Evolutionary conservation across 2,113 vertebrate species (phyloP), one percentile per base, ranked within the genome.

Genomic region (Neolamprologus devosi): DNA sequence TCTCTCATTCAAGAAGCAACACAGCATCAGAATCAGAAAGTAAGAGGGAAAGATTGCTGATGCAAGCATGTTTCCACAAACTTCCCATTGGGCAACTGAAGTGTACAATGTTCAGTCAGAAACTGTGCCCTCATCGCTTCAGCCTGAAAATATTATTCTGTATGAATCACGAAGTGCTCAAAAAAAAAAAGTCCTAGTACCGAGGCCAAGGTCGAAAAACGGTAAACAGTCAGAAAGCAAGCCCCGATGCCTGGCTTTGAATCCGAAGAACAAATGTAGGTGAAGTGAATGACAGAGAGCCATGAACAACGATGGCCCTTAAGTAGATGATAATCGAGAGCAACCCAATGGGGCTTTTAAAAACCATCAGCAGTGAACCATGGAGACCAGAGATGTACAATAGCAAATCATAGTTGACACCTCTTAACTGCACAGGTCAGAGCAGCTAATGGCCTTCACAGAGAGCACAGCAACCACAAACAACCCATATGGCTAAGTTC

Each of bases 281-380:
- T 89, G 84, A 93, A 89, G 75, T 87, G 82, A 94, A 90, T 80
- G 88, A 92, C 89, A 68, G 55, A 42, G 82, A 81, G 83, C 51
- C 42, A 75, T 9, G 79, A 28, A 42, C 88, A 85, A 85, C 26
- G 80, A 87, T 73, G 89, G 82, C 87, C 53, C 58, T 70, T 91
- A 92, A 93, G 87, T 89, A 93, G 88, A 88, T 91, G 87, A 93
- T 94, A 93, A 95, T 94, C 75, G 26, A 88, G 80, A 87, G 89
- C 54, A 91, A 57, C 83, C 90, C 73, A 82, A 35, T 37, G 86
- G 55, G 88, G 89, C 93, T 95, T 94, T 94, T 94, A 93, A 94
- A 93, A 89, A 92, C 87, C 87, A 91, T 94, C 91, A 93, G 89
- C 88, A 70, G 63, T 55, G 82, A 94, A 95, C 92, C 91, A 70